phyloP scores from a whole-genome alignment of 2,888 invertebrate species.

The Drosophila macrospina region DNA sequence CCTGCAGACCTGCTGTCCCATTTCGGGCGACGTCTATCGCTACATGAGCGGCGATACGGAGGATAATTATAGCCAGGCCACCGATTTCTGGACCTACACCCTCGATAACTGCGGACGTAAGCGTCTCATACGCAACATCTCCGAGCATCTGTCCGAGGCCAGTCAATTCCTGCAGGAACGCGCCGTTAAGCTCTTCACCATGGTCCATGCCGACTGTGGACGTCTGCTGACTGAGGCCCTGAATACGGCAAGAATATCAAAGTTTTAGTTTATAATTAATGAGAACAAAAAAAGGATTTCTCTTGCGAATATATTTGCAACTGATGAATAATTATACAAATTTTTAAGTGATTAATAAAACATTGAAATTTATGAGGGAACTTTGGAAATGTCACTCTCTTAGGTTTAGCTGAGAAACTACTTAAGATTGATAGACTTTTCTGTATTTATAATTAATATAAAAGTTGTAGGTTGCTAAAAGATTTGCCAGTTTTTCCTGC shows the following conservation, averaged over 20 bases:
- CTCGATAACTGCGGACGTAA: conserved; percentile 90
- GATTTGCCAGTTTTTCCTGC: too few relatives aligned
- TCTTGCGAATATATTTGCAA: neutral
- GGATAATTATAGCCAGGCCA: conserved; percentile 95
- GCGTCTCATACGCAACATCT: conserved; percentile 92
- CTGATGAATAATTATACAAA: conserved; percentile 1
- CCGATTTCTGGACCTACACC: conserved; percentile 92
- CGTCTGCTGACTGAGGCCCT: conserved; percentile 89
- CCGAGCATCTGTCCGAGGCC: conserved; percentile 91
- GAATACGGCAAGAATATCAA: conserved; percentile 67
- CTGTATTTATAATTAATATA: too few relatives aligned
- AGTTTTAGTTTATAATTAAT: conserved; percentile 52
- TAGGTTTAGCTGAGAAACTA: too few relatives aligned
- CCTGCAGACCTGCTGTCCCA: conserved; percentile 87
- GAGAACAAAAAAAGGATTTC: neutral
- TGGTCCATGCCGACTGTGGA: conserved; percentile 93
- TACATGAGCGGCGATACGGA: conserved; percentile 92
- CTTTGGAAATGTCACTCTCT: too few relatives aligned
- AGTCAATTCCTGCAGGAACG: conserved; percentile 95
- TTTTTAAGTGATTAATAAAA: conserved; percentile 16
- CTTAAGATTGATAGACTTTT: too few relatives aligned
- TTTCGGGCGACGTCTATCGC: conserved; percentile 92
- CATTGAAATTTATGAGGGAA: neutral
- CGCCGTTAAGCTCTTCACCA: conserved; percentile 92
- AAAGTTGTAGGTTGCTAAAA: too few relatives aligned